Evolutionary conservation across 2,797 vertebrate genomes (phyloP).

Genomic region (Tokudaia tokunoshimensis): DNA sequence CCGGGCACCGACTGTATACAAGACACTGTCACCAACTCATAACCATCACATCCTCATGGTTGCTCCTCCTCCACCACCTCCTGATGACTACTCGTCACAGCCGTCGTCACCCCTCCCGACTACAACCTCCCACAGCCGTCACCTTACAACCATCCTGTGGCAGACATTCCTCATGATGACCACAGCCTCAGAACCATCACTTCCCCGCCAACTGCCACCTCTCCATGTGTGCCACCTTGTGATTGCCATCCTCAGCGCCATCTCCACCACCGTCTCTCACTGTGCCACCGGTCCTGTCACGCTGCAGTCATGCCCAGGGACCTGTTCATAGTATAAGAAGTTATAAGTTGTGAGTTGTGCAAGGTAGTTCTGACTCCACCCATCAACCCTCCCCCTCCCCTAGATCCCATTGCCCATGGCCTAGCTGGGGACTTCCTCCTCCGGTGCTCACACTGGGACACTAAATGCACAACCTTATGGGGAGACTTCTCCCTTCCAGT

Average conservation of each 20-base stretch:
- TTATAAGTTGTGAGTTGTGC: neutral
- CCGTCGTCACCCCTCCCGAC: accelerated
- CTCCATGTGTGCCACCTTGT: accelerated
- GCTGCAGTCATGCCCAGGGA: no score
- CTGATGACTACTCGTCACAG: neutral
- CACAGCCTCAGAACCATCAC: accelerated
- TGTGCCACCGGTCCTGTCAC: neutral
- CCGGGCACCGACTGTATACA: accelerated
- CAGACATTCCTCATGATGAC: neutral
- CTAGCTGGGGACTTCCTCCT: neutral
- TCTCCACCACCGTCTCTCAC: neutral
- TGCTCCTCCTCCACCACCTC: neutral
- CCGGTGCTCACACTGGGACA: no score
- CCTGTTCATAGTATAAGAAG: neutral
- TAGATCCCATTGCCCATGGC: no score
- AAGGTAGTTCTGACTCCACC: neutral
- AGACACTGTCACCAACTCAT: neutral
- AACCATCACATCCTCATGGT: neutral
- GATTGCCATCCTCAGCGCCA: neutral
- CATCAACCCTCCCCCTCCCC: neutral
- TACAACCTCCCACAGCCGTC: neutral
- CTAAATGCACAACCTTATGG: neutral
- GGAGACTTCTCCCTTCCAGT: neutral
- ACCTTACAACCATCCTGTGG: accelerated
- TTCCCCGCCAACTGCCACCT: neutral